Base-by-base conservation (phyloP, 2,113 vertebrate genomes). In the Caranx ignobilis region DNA sequence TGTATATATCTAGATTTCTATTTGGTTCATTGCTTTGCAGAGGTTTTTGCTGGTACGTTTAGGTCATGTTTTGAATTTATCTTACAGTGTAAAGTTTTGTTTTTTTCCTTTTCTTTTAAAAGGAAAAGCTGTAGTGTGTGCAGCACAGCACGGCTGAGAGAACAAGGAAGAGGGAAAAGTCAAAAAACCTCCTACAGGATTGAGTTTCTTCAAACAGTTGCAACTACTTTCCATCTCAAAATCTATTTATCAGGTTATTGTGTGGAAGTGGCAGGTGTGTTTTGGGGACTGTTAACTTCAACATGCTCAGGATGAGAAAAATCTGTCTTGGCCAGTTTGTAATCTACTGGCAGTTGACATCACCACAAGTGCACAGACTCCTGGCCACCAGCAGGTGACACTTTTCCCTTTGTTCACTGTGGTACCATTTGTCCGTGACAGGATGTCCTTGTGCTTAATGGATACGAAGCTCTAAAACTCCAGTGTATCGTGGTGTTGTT, bases 361-460 rank as follows among this genome's bases (percentile, higher is more conserved):
- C 13, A 54, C 47, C 32, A 63, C 55, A 77, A 69, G 82, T 93
- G 93, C 86, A 94, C 82, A 82, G 79, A 79, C 86, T 75, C 64
- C 10, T 48, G 88, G 62, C 88, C 79, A 88, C 94, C 93, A 94
- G 92, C 83, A 94, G 94, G 93, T 94, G 94, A 94, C 93, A 94
- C 93, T 91, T 95, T 93, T 79, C 87, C 92, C 91, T 93, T 88
- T 93, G 88, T 87, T 91, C 90, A 65, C 73, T 34, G 32, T 57
- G 66, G 71, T 65, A 60, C 61, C 70, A 75, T 90, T 82, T 83
- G 65, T 75, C 84, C 41, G 50, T 85, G 71, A 85, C 77, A 79
- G 79, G 66, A 88, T 71, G 78, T 78, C 64, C 74, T 55, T 82
- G 67, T 73, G 55, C 50, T 66, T 77, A 77, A 85, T 69, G 47